Evolutionary conservation across 2,113 vertebrate species (phyloP).

Genomic region (Pardalotus punctatus): DNA sequence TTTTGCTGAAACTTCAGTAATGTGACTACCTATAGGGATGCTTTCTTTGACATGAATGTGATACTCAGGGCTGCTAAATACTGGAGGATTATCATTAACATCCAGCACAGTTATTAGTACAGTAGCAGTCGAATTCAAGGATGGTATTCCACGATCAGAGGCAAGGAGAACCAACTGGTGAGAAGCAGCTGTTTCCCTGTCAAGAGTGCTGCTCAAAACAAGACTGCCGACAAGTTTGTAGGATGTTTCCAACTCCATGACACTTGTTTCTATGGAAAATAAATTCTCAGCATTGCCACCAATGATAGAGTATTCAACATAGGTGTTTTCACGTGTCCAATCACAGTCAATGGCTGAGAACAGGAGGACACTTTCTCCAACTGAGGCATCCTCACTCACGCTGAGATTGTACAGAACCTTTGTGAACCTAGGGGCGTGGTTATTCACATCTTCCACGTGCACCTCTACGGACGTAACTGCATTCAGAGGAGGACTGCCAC

Average conservation of each 20-base stretch:
- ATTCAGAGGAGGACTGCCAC: constrained; percentile 77
- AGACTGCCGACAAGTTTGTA: constrained; percentile 73
- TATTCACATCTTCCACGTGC: constrained; percentile 78
- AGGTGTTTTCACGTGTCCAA: constrained; percentile 74
- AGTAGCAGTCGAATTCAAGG: constrained; percentile 77
- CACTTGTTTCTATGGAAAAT: constrained; percentile 79
- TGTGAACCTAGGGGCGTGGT: constrained; percentile 80
- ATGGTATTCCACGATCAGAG: constrained; percentile 77
- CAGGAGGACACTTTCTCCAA: constrained; percentile 75
- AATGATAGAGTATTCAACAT: constrained; percentile 80
- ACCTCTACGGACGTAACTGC: constrained; percentile 78
- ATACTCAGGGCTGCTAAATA: constrained; percentile 79
- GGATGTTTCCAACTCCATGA: constrained; percentile 57
- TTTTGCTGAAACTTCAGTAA: constrained; percentile 78
- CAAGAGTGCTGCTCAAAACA: constrained; percentile 77
- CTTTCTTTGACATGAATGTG: constrained; percentile 80
- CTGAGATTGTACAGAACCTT: constrained; percentile 76
- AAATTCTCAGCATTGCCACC: constrained; percentile 78
- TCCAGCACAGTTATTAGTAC: constrained; percentile 84
- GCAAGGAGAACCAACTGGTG: constrained; percentile 81
- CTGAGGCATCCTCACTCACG: constrained; percentile 74
- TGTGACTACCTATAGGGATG: constrained; percentile 70
- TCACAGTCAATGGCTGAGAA: constrained; percentile 83
- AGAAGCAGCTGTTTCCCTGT: constrained; percentile 77
- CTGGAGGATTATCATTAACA: constrained; percentile 85